These are phyloP conservation scores for Drosophila borborema DNA, from an alignment of 2,888 invertebrate genomes.

Conservation along the genomic window DNA sequence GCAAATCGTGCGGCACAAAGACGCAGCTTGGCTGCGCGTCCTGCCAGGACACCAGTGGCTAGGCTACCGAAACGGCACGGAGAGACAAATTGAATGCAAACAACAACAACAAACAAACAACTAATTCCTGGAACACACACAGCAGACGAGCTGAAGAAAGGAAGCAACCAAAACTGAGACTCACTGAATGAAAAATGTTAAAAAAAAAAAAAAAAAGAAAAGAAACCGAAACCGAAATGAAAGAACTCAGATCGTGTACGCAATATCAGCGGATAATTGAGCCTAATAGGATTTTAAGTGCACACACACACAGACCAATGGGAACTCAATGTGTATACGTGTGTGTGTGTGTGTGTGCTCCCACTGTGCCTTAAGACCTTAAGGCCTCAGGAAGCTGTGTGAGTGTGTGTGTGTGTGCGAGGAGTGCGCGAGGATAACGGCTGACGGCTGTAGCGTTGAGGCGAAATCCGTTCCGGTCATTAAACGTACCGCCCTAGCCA, in stretches of 20 bases:
- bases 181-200: conserved; percentile 55
- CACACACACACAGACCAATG: conserved; percentile 49
- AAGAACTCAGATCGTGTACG: conserved; percentile 66
- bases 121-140: conserved; percentile 72
- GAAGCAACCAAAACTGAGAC: conserved; percentile 50
- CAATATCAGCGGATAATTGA: conserved; percentile 83
- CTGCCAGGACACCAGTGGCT: conserved; percentile 63
- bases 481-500: conserved; percentile 74
- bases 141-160: conserved; percentile 31
- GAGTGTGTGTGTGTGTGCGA: conserved; percentile 34
- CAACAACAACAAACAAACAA: conserved; percentile 56
- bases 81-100: conserved; percentile 79
- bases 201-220: conserved; percentile 2
- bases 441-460: conserved; percentile 57
- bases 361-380: conserved; percentile 75
- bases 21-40: conserved; percentile 76
- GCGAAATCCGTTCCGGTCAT: conserved; percentile 82
- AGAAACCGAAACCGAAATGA: conserved; percentile 51
- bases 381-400: conserved; percentile 49
- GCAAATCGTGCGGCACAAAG: conserved; percentile 78
- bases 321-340: neutral
- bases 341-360: conserved; percentile 55
- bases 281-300: conserved; percentile 85
- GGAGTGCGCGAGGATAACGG: conserved; percentile 66
- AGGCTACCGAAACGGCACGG: conserved; percentile 67